Conservation (phyloP, 2,888 invertebrate species). For the Chymomyza fuscimana region DNA sequence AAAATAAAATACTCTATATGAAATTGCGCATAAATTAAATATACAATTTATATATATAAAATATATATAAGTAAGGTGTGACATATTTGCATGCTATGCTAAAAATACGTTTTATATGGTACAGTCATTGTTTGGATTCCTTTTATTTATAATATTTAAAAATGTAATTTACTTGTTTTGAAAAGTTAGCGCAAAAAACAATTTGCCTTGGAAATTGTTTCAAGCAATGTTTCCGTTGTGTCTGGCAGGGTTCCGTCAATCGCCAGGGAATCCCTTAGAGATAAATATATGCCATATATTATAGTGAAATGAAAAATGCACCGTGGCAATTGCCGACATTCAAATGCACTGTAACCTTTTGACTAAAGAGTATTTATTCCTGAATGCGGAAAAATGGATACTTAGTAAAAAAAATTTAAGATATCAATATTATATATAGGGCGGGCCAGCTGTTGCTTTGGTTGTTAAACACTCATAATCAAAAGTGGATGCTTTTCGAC, state of each 20-base stretch:
- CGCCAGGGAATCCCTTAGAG: not conserved
- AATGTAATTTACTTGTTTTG: slow-evolving; percentile 8
- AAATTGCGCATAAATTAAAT: slow-evolving; percentile 34
- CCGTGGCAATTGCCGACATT: no score
- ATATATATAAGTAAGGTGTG: not conserved
- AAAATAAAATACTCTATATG: slow-evolving; percentile 16
- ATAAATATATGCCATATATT: not conserved
- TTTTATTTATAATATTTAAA: slow-evolving; percentile 29
- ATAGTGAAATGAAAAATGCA: not conserved
- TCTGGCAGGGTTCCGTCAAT: slow-evolving; percentile 27
- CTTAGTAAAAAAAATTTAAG: no score
- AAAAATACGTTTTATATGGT: slow-evolving; percentile 16
- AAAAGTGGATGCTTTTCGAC: no score
- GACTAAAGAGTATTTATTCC: no score
- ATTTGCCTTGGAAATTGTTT: slow-evolving; percentile 50
- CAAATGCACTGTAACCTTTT: no score
- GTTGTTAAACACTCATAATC: no score
- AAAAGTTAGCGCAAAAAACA: not conserved
- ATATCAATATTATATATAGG: no score
- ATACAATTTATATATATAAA: not conserved
- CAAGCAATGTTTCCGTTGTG: slow-evolving; percentile 43
- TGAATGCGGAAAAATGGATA: no score
- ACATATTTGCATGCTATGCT: slow-evolving; percentile 10
- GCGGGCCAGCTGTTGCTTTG: no score
- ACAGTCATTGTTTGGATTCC: slow-evolving; percentile 18